A percentile compares a stretch with the other conserved stretches of the same genome.
Conservation (phyloP, 2,888 invertebrate species). For the Clitarchus hookeri region DNA sequence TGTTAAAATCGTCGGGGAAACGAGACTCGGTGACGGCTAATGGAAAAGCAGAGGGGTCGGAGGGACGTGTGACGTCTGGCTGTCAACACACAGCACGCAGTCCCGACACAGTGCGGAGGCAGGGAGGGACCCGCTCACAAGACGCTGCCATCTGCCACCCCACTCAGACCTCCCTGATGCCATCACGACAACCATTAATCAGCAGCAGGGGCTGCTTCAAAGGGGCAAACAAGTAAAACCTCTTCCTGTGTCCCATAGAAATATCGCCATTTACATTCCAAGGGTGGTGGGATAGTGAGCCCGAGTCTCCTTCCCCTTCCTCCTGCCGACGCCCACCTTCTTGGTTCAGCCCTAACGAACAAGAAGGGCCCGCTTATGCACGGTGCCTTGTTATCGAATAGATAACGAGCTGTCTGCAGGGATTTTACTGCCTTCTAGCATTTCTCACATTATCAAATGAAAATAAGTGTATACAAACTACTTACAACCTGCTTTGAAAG, state of each 20-base stretch:
- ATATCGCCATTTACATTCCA: neutral
- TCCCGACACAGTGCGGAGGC: too few relatives aligned
- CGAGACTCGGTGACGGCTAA: too few relatives aligned
- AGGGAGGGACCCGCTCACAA: too few relatives aligned
- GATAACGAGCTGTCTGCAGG: neutral
- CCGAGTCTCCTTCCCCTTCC: neutral
- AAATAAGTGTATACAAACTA: too few relatives aligned
- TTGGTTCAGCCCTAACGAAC: neutral
- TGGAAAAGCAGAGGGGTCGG: too few relatives aligned
- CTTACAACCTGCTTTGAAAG: too few relatives aligned
- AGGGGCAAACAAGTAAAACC: slow-evolving; percentile 6
- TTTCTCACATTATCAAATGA: neutral
- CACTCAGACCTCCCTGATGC: neutral
- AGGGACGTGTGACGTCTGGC: too few relatives aligned
- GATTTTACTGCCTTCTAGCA: neutral
- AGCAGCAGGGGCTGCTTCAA: slow-evolving; percentile 3
- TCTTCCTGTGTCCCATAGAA: neutral
- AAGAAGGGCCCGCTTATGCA: slow-evolving; percentile 5
- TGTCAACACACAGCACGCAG: too few relatives aligned
- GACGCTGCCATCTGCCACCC: neutral
- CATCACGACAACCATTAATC: neutral
- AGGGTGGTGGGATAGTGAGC: neutral
- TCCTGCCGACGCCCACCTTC: neutral
- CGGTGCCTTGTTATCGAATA: neutral
- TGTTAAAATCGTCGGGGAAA: too few relatives aligned